Evolutionary conservation across 2,113 vertebrate species (phyloP).

Genomic region (Psammodynastes pulverulentus): DNA sequence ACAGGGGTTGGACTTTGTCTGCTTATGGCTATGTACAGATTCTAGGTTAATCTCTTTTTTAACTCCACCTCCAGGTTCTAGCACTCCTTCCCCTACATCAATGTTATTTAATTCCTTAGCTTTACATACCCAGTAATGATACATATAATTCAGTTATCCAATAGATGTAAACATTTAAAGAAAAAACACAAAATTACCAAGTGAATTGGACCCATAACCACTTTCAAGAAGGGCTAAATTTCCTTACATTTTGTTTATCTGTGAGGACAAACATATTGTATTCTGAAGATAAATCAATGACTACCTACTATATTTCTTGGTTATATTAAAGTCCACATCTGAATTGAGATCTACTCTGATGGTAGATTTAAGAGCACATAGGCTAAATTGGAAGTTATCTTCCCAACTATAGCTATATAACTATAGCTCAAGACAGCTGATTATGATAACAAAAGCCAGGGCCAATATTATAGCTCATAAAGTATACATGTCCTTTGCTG

Average conservation of each 20-base stretch:
- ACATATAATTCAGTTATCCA: not conserved
- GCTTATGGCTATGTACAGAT: too few species aligned
- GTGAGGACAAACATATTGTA: not conserved
- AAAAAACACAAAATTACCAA: not conserved
- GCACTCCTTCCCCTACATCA: too few species aligned
- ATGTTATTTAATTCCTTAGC: not conserved
- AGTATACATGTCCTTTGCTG: not conserved
- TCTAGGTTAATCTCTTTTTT: too few species aligned
- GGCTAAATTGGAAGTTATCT: not conserved
- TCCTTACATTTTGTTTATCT: not conserved
- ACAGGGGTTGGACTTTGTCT: too few species aligned
- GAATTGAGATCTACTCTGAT: not conserved
- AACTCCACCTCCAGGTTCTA: too few species aligned
- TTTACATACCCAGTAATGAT: not conserved
- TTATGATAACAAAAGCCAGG: not conserved
- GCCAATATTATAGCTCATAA: not conserved
- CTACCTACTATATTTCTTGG: not conserved
- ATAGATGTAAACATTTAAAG: not conserved
- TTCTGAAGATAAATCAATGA: not conserved
- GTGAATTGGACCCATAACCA: not conserved
- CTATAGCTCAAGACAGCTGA: not conserved
- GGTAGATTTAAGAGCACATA: not conserved
- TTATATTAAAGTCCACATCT: not conserved
- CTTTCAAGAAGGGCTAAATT: not conserved
- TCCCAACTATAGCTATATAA: not conserved